phyloP scores from a whole-genome alignment of 2,888 invertebrate genomes.

The Drosophila rellima region DNA sequence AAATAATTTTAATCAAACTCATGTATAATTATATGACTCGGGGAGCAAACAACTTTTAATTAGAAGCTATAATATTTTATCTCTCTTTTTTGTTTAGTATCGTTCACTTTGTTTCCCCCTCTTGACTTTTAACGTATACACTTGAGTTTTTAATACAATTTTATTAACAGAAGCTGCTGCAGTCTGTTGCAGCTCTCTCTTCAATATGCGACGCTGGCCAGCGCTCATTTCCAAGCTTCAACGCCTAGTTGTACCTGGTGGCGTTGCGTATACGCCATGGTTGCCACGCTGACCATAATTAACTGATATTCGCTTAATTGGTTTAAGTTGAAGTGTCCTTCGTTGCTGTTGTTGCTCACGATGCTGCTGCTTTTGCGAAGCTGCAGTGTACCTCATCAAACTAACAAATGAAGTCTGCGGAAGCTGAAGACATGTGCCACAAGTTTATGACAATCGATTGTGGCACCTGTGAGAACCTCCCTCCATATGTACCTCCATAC shows the following conservation, averaged over 20 bases:
- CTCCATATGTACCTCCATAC: neutral
- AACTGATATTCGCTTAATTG: slow-evolving; percentile 61
- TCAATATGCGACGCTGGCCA: slow-evolving; percentile 22
- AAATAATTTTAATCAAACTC: slow-evolving; percentile 5
- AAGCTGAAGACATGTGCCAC: slow-evolving; percentile 58
- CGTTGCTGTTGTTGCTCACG: neutral
- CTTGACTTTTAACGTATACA: slow-evolving; percentile 11
- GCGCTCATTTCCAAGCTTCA: slow-evolving; percentile 5
- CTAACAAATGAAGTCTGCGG: slow-evolving; percentile 66
- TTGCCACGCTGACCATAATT: slow-evolving; percentile 48
- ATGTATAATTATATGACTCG: neutral
- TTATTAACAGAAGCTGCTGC: slow-evolving; percentile 49
- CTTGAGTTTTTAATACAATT: slow-evolving; percentile 55
- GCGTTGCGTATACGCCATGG: slow-evolving; percentile 56
- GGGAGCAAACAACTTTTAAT: slow-evolving; percentile 60
- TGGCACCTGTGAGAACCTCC: slow-evolving; percentile 55
- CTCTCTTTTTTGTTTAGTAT: slow-evolving; percentile 8
- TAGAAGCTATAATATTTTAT: slow-evolving; percentile 37
- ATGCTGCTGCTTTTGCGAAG: neutral
- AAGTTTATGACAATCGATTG: slow-evolving; percentile 76
- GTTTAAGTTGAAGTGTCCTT: slow-evolving; percentile 43
- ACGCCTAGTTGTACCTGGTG: slow-evolving; percentile 16
- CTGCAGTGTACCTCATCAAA: slow-evolving; percentile 35
- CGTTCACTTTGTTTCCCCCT: slow-evolving; percentile 4
- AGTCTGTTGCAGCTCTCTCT: slow-evolving; percentile 22